Evolutionary conservation across 2,797 vertebrate species (phyloP).

Genomic region (Gouania willdenowi): DNA sequence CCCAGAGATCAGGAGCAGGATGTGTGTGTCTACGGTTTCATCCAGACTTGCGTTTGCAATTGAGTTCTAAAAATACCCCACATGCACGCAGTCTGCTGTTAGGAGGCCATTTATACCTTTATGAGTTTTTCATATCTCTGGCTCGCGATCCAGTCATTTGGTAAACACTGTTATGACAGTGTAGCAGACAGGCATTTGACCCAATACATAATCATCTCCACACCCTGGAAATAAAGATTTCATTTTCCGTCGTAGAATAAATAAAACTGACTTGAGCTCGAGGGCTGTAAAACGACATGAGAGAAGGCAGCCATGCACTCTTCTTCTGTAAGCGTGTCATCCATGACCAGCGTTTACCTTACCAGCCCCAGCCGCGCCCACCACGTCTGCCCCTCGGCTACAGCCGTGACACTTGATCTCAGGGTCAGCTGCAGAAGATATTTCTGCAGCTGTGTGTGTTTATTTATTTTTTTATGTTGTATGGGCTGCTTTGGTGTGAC

Average conservation of each 20-base stretch:
- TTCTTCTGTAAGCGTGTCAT: conserved; percentile 6
- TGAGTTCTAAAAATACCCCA: conserved; percentile 57
- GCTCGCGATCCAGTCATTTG: conserved; percentile 52
- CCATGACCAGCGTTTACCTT: conserved; percentile 30
- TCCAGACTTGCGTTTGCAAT: conserved; percentile 41
- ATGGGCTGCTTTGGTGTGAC: conserved; percentile 60
- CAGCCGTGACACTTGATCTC: conserved; percentile 72
- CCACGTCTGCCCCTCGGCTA: conserved; percentile 26
- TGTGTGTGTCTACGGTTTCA: conserved; percentile 41
- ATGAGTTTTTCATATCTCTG: conserved; percentile 66
- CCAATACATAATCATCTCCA: conserved; percentile 25
- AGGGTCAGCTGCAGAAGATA: conserved; percentile 72
- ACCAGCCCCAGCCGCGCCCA: conserved; percentile 13
- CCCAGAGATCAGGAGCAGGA: conserved; percentile 15
- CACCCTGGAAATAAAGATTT: conserved; percentile 36
- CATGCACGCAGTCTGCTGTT: conserved; percentile 41
- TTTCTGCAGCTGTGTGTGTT: conserved; percentile 64
- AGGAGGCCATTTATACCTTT: conserved; percentile 61
- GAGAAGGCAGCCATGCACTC: conserved; percentile 27
- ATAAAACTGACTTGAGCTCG: conserved; percentile 27
- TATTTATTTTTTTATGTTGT: conserved; percentile 65
- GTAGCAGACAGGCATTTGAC: conserved; percentile 26
- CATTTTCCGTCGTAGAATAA: conserved; percentile 27
- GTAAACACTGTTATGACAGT: conserved; percentile 64
- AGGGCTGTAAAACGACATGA: conserved; percentile 27